Percentiles rank a stretch among this genome's conserved stretches.
Evolutionary conservation across 2,888 invertebrate species (phyloP).

Genomic region (Alcis repandata): DNA sequence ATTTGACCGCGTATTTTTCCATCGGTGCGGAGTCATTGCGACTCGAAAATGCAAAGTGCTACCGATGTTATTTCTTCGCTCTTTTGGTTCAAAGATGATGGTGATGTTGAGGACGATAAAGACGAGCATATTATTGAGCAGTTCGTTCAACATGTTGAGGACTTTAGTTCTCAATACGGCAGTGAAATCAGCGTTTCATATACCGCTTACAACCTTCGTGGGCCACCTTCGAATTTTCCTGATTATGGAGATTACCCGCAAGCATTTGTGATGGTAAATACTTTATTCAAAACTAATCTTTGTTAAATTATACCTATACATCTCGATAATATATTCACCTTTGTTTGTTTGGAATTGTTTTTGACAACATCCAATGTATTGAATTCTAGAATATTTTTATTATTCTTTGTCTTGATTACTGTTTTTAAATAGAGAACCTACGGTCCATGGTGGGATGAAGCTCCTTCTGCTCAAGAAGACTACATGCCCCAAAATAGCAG

Average conservation of each 20-base stretch:
- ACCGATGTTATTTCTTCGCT: conserved; percentile 79
- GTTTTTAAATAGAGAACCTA: conserved; percentile 89
- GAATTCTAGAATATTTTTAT: conserved; percentile 4
- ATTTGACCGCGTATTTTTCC: conserved; percentile 14
- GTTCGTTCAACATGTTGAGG: conserved; percentile 92
- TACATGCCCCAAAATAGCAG: conserved; percentile 92
- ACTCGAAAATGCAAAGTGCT: conserved; percentile 74
- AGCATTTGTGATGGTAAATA: conserved; percentile 94
- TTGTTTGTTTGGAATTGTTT: conserved; percentile 8
- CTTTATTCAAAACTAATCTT: not conserved
- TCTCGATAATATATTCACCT: not conserved
- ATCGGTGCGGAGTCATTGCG: conserved; percentile 4
- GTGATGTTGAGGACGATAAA: conserved; percentile 64
- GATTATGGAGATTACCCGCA: conserved; percentile 96
- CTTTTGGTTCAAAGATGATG: conserved; percentile 74
- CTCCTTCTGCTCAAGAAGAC: conserved; percentile 89
- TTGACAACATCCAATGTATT: conserved; percentile 4
- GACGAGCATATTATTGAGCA: conserved; percentile 88
- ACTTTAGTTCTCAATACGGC: conserved; percentile 97
- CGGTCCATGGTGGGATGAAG: conserved; percentile 94
- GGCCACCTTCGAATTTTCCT: conserved; percentile 94
- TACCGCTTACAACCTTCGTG: conserved; percentile 94
- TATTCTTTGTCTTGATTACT: too few species aligned
- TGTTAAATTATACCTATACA: not conserved
- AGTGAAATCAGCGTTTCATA: conserved; percentile 95